Base-by-base conservation (phyloP, 2,113 vertebrate species). In the Leucoraja erinaceus region DNA sequence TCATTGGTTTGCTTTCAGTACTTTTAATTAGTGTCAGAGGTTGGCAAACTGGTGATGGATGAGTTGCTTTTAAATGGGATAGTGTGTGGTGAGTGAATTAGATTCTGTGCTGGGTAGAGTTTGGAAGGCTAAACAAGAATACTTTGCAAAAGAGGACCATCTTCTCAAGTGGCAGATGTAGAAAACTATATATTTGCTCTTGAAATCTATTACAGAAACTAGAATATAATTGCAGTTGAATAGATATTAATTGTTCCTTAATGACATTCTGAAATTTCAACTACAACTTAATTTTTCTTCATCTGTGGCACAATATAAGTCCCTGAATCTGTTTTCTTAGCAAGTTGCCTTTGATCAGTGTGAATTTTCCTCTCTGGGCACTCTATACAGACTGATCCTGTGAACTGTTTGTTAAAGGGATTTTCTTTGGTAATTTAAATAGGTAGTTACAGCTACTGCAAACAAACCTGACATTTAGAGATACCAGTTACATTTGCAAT, bases 351-450 rank as follows among this genome's bases (percentile, higher is more conserved):
- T 4, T 72, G 18, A 91, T 54, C 33, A 63, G 72, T 91, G 61
- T 72, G 68, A 25, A 47, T 72, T 91, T 91, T 72, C 31, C 68
- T 47, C 70, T 74, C 90, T 11, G 38, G 68, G 25, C n/a, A 54
- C 10, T 22, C 90, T 47, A 6, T 74, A 28, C 68, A 72, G 68
- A 74, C 90, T n/a, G 10, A 38, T 74, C 22, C 68, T 91, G 61
- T 72, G 33, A 33, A 74, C 90, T 91, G 90, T 91, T 91, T 91
- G 33, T 72, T 70, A 9, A 91, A 91, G 38, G 90, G 33, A 91
- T 91, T 91, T 91, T 38, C 90, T 72, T 91, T 74, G 38, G 68
- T 91, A 91, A 74, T 70, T 90, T 90, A 90, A 70, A 72, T 91
- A 28, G 33, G 16, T 47, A 20, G 38, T 91, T 91, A 74, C 33